Evolutionary conservation across 2,888 invertebrate species (phyloP), one percentile per base, ranked within the genome.

Genomic region (Ryuthela nishihirai): DNA sequence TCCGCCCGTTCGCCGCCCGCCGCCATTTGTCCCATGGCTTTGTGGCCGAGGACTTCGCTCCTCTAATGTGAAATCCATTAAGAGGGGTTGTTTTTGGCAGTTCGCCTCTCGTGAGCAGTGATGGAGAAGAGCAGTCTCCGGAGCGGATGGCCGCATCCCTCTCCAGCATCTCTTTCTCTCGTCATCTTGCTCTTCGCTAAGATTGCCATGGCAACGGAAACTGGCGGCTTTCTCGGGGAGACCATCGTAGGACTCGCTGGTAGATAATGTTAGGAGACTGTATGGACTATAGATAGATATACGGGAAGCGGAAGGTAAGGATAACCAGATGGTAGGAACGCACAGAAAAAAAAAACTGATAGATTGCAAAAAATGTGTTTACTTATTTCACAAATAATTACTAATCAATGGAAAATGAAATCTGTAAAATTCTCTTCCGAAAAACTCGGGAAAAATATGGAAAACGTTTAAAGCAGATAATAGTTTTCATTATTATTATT

Each of bases 41-140:
- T 59, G 59, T 54, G 59, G 59, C 59, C 48, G 25, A 48, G 59
- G 42, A 46, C 39, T 54, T 59, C 54, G 53, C 47, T 48, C 49
- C 55, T 46, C 39, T 62, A 58, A 62, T 62, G 62, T 44, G 56
- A 62, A 62, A 62, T 62, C 62, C 62, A 62, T 62, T 62, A 62
- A 49, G 56, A 45, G 41, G 35, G 62, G 55, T 56, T 62, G 62
- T 56, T 56, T 56, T 62, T 62, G 56, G 62, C 62, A 56, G 52
- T 46, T 58, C 41, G 45, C 56, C 45, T 49, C 55, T 44, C 48
- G 35, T 26, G 17, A 50, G 45, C 43, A 42, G 36, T 29, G 29
- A 29, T 29, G 55, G 46, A 55, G 45, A 56, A 45, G 45, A 56
- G 38, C n/a, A n/a, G n/a, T n/a, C n/a, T n/a, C n/a, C n/a, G n/a